Evolutionary conservation across 2,888 invertebrate species (phyloP).

Genomic region (Fabriciana adippe): DNA sequence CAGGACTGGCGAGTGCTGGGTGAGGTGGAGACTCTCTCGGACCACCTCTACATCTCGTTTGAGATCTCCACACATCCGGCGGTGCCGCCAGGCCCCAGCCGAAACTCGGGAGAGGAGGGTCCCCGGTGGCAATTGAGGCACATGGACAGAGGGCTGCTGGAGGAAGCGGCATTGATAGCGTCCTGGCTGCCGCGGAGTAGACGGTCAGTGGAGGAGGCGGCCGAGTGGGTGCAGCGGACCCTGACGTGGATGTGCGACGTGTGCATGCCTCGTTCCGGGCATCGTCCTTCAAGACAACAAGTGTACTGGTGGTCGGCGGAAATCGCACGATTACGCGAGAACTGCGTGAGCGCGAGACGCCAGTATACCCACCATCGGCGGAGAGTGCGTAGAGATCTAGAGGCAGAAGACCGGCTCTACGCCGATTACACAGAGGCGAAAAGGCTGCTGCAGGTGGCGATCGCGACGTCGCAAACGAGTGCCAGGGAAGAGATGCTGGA

Average conservation of each 20-base stretch:
- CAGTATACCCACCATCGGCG: slow-evolving; percentile 9
- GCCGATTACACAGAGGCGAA: neutral
- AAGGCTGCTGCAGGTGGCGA: neutral
- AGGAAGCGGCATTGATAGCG: slow-evolving; percentile 3
- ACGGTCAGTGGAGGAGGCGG: neutral
- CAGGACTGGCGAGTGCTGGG: slow-evolving; percentile 4
- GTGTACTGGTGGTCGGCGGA: slow-evolving; percentile 10
- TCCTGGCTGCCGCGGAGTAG: neutral
- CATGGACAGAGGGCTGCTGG: neutral
- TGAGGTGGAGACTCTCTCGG: slow-evolving; percentile 1
- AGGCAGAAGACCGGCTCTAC: slow-evolving; percentile 14
- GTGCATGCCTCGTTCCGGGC: neutral
- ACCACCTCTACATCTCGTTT: neutral
- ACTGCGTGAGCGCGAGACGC: slow-evolving; percentile 4
- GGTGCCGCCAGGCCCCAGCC: neutral
- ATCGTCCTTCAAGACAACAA: neutral
- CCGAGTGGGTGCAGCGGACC: neutral
- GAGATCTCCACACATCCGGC: neutral
- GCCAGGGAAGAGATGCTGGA: neutral
- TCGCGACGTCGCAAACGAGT: neutral
- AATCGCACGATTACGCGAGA: neutral
- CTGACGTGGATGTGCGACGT: neutral
- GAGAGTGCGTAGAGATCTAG: neutral
- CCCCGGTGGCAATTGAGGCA: neutral
- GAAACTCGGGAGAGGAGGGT: neutral